These are phyloP conservation scores for Caenorhabditis tropicalis DNA, from an alignment of 1,140 invertebrate species.

Conservation along the genomic window DNA sequence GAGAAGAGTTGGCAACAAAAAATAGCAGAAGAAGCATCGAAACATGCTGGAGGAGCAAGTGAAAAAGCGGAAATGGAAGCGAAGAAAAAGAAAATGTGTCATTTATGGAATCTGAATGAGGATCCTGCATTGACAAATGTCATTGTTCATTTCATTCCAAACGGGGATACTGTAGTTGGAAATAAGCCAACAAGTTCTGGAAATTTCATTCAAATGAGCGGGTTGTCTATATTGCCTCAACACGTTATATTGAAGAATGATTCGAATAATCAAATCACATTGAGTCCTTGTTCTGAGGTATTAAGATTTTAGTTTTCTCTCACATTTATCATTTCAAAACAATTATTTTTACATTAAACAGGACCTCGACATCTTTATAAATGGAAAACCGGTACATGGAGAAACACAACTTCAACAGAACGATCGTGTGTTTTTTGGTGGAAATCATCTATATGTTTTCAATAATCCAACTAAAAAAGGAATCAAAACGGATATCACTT, in stretches of 20 bases:
- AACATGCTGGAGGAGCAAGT: conserved; percentile 55
- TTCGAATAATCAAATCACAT: conserved; percentile 73
- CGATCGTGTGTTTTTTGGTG: conserved; percentile 77
- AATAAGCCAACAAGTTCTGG: conserved; percentile 57
- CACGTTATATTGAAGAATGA: conserved; percentile 75
- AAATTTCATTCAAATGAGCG: conserved; percentile 74
- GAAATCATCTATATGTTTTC: conserved; percentile 77
- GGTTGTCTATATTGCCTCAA: conserved; percentile 76
- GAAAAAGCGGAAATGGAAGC: conserved; percentile 73
- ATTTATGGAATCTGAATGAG: conserved; percentile 77
- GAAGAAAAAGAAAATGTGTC: conserved; percentile 75
- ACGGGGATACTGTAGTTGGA: conserved; percentile 63
- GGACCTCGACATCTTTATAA: conserved; percentile 75
- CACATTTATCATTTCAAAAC: too few relatives aligned
- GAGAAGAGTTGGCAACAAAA: conserved; percentile 75
- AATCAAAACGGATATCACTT: conserved; percentile 73
- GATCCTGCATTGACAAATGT: conserved; percentile 76
- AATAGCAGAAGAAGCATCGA: conserved; percentile 74
- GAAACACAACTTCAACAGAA: conserved; percentile 75
- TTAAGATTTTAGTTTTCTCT: background rate
- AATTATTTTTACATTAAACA: too few relatives aligned
- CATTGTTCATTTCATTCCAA: conserved; percentile 76
- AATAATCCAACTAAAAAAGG: conserved; percentile 72
- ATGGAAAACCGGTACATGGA: conserved; percentile 74
- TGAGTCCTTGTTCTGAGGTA: conserved; percentile 72